phyloP scores from a whole-genome alignment of 2,888 invertebrate species.

The Cosmia pyralina region DNA sequence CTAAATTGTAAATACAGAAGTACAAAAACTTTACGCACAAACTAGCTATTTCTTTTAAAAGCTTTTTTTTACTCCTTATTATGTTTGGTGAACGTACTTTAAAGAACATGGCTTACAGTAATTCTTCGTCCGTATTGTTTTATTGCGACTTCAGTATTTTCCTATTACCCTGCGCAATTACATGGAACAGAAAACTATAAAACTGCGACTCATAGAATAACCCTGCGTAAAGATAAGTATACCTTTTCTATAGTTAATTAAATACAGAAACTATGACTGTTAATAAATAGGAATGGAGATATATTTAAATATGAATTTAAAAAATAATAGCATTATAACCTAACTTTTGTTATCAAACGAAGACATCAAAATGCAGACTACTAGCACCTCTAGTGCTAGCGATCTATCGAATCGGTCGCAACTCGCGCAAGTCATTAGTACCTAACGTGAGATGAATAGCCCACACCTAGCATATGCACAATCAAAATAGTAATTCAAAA shows the following conservation, averaged over 20 bases:
- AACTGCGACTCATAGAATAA: background rate
- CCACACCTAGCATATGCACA: background rate
- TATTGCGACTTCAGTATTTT: conserved; percentile 25
- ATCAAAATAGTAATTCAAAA: no score
- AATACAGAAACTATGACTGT: background rate
- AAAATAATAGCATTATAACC: no score
- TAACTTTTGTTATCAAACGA: background rate
- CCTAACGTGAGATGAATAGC: background rate
- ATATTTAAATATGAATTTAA: background rate
- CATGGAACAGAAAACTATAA: conserved; percentile 5
- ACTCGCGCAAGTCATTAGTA: no score
- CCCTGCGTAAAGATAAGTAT: background rate
- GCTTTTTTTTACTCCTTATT: no score
- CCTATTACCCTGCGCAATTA: conserved; percentile 15
- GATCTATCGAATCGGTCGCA: background rate
- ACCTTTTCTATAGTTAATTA: background rate
- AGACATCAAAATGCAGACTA: background rate
- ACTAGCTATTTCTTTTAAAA: background rate
- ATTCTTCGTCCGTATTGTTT: conserved; percentile 29
- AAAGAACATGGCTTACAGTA: conserved; percentile 23
- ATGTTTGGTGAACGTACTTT: background rate
- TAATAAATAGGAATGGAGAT: background rate
- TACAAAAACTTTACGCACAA: background rate
- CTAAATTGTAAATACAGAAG: background rate
- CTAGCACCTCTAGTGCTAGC: background rate